A percentile compares a stretch with the other conserved stretches of the same genome.
Conservation (phyloP, 2,888 invertebrate genomes). For the Timema cristinae region DNA sequence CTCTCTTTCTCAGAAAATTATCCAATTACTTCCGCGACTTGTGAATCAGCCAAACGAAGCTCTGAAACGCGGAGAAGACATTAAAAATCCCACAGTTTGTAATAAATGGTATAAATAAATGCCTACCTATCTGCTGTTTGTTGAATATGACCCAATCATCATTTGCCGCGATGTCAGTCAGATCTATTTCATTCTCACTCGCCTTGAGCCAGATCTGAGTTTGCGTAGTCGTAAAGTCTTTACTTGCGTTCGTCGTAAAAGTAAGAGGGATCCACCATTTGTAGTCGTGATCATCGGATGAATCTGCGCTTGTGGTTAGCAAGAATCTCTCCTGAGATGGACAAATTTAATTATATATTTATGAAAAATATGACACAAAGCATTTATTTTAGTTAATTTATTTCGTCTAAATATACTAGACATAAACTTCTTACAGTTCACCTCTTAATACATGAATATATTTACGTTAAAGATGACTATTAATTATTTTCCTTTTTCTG, state of each 20-base stretch:
- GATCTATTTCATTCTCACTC: constrained; percentile 46
- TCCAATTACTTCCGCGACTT: constrained; percentile 26
- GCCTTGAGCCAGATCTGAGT: constrained; percentile 67
- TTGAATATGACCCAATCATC: constrained; percentile 68
- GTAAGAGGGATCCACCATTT: constrained; percentile 48
- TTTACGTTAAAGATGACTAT: too few relatives aligned
- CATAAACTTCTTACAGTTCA: too few relatives aligned
- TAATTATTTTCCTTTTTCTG: too few relatives aligned
- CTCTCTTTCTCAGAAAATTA: constrained; percentile 38
- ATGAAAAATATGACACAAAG: too few relatives aligned
- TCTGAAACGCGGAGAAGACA: too few relatives aligned
- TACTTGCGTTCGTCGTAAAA: constrained; percentile 36
- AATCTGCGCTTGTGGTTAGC: background rate
- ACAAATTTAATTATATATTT: too few relatives aligned
- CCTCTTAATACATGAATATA: too few relatives aligned
- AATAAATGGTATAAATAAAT: too few relatives aligned
- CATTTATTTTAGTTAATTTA: too few relatives aligned
- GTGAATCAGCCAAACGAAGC: too few relatives aligned
- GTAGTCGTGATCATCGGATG: constrained; percentile 18
- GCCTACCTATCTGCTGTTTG: constrained; percentile 65
- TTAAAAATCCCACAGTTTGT: too few relatives aligned
- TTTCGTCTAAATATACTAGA: too few relatives aligned
- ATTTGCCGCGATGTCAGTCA: constrained; percentile 47
- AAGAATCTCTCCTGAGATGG: constrained; percentile 18
- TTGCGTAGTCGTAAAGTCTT: constrained; percentile 60